Evolutionary conservation across 2,888 invertebrate species (phyloP).

Genomic region (Monoplex corrugatus): DNA sequence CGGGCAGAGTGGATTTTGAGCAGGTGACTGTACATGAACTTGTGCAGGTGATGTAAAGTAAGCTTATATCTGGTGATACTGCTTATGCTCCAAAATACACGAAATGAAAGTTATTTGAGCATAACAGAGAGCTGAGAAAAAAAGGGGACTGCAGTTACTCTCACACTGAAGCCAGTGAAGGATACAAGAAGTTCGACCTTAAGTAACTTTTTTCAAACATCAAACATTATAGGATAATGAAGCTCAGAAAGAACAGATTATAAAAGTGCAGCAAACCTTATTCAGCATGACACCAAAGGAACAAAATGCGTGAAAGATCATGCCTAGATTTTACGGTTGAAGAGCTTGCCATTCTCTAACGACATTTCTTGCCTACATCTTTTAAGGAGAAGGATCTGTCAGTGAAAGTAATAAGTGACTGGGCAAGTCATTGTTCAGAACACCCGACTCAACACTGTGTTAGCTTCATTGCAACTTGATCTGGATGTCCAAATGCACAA

Average conservation of each 20-base stretch:
- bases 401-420: background rate
- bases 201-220: background rate
- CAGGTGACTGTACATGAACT: too few species aligned
- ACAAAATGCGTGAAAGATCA: background rate
- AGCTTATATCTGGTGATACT: background rate
- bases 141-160: background rate
- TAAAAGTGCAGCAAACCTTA: background rate
- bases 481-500: constrained; percentile 15
- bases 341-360: background rate
- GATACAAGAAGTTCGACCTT: background rate
- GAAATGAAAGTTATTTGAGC: background rate
- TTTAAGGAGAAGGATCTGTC: background rate
- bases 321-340: background rate
- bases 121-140: background rate
- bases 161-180: background rate
- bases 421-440: background rate
- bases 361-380: background rate
- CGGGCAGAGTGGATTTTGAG: too few species aligned
- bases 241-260: background rate
- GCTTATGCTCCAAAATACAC: background rate
- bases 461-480: background rate
- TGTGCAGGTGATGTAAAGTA: background rate
- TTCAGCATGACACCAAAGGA: background rate
- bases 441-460: background rate
- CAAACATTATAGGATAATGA: background rate